A percentile compares a stretch with the other conserved stretches of the same genome.
Conservation (phyloP, 1,140 invertebrate genomes). For the Megathymus violae region DNA sequence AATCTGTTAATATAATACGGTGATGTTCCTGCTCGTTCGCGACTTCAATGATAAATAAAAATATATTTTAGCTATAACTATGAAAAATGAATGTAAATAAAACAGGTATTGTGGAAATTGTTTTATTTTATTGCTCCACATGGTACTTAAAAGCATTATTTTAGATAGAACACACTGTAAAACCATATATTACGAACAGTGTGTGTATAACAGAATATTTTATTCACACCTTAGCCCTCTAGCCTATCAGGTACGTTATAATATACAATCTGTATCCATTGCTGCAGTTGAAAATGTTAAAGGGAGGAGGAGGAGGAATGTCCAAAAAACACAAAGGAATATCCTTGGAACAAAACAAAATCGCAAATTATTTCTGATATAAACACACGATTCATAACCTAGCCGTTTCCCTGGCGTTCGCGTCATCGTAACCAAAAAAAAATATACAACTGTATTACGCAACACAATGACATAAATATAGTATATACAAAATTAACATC, state of each 20-base stretch:
- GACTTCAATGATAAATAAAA: too few relatives aligned
- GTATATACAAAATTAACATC: too few relatives aligned
- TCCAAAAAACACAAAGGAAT: constrained; percentile 59
- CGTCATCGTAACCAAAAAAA: constrained; percentile 45
- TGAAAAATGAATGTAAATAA: too few relatives aligned
- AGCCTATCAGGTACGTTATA: constrained; percentile 75
- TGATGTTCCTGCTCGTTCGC: too few relatives aligned
- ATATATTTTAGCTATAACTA: too few relatives aligned
- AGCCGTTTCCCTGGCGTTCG: constrained; percentile 46
- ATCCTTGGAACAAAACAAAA: constrained; percentile 47
- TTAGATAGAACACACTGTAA: constrained; percentile 67
- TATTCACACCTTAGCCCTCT: constrained; percentile 60
- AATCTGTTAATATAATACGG: too few relatives aligned
- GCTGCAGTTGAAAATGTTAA: constrained; percentile 42
- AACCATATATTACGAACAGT: constrained; percentile 64
- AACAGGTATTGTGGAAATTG: constrained; percentile 64
- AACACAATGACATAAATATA: too few relatives aligned
- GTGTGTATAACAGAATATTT: constrained; percentile 72
- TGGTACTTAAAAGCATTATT: constrained; percentile 70
- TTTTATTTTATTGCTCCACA: constrained; percentile 77
- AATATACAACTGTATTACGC: constrained; percentile 24
- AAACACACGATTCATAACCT: constrained; percentile 71
- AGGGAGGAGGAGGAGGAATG: too few relatives aligned
- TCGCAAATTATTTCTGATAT: constrained; percentile 62
- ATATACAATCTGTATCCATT: constrained; percentile 59